Conservation (phyloP, 2,888 invertebrate genomes). For the Bugulina stolonifera region DNA sequence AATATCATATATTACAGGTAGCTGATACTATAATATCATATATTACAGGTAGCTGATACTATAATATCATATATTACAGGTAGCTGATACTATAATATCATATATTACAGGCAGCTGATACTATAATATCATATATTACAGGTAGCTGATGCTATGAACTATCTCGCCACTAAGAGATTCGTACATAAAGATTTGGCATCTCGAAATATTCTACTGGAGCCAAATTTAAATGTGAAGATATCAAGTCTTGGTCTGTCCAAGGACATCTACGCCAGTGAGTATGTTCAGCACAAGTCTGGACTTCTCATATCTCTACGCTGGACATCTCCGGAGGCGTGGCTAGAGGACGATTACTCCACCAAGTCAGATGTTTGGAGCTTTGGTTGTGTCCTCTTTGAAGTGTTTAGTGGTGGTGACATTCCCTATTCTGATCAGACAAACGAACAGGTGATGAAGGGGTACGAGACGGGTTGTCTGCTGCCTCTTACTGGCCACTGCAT, state of each 20-base stretch:
- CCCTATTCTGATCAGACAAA: conserved; percentile 72
- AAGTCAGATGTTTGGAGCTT: conserved; percentile 90
- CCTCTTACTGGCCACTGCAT: neutral
- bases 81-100: too few species aligned
- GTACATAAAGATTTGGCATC: conserved; percentile 89
- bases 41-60: too few species aligned
- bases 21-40: too few species aligned
- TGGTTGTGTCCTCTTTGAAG: conserved; percentile 83
- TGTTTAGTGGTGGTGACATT: conserved; percentile 71
- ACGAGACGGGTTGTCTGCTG: neutral
- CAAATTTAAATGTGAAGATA: conserved; percentile 74
- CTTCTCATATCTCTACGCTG: conserved; percentile 79
- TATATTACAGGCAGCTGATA: too few species aligned
- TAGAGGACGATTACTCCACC: conserved; percentile 83
- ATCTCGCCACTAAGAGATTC: conserved; percentile 67
- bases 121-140: too few species aligned
- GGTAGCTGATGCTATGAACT: conserved; percentile 75
- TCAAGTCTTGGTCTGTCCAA: conserved; percentile 72
- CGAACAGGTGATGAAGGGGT: conserved; percentile 60
- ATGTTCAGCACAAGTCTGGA: conserved; percentile 60
- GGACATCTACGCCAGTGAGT: conserved; percentile 83
- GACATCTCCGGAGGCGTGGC: conserved; percentile 78
- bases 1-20: too few species aligned
- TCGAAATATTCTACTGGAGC: conserved; percentile 79
- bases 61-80: too few species aligned